These are phyloP conservation scores for Cephus rjabovi DNA, from an alignment of 2,888 invertebrate genomes.

Conservation along the genomic window DNA sequence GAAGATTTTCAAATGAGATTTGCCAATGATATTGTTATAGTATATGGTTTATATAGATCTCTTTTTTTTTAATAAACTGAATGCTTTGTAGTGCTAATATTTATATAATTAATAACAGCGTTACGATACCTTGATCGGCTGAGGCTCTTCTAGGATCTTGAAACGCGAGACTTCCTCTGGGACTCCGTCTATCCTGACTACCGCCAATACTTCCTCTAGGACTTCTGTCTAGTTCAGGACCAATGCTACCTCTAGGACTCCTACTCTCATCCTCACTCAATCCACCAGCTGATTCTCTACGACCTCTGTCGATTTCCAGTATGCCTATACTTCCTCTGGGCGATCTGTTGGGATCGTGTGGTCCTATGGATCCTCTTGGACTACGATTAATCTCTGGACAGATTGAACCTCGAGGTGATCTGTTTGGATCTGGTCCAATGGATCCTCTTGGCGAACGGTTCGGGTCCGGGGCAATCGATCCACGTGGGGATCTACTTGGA, in stretches of 20 bases:
- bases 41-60: no score
- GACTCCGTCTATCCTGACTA: conserved; percentile 71
- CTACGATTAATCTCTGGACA: conserved; percentile 67
- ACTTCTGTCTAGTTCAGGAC: conserved; percentile 66
- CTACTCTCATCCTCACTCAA: conserved; percentile 44
- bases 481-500: conserved; percentile 69
- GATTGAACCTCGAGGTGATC: conserved; percentile 66
- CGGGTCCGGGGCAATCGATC: conserved; percentile 69
- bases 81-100: no score
- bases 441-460: conserved; percentile 74
- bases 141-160: conserved; percentile 59
- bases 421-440: conserved; percentile 61
- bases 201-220: conserved; percentile 64
- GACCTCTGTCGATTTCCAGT: conserved; percentile 63
- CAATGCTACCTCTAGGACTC: conserved; percentile 73
- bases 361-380: conserved; percentile 47
- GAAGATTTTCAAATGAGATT: no score
- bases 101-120: not conserved
- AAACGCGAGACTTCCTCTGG: conserved; percentile 70
- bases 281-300: conserved; percentile 25
- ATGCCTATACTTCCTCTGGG: conserved; percentile 66
- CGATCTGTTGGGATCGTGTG: conserved; percentile 51
- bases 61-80: no score
- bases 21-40: no score
- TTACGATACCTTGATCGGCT: conserved; percentile 55